These are phyloP conservation scores for Barbus barbus DNA, from an alignment of 2,113 vertebrate species.

Conservation along the genomic window DNA sequence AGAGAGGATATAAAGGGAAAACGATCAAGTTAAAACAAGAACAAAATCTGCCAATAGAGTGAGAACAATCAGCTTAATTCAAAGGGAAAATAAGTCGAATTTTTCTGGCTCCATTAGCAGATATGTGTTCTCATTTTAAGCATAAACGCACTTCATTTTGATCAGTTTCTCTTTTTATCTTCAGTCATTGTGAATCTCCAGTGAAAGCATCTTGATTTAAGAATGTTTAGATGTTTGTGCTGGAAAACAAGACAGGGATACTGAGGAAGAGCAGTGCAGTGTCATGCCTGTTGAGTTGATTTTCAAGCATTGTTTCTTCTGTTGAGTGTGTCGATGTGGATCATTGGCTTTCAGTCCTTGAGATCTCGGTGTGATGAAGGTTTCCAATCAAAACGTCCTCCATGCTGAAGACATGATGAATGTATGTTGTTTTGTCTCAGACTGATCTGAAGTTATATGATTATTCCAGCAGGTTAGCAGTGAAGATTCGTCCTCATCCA, in stretches of 20 bases:
- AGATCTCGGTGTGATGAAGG: neutral
- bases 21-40: neutral
- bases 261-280: neutral
- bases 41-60: neutral
- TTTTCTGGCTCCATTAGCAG: neutral
- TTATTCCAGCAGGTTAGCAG: slow-evolving; percentile 58
- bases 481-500: slow-evolving; percentile 60
- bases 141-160: neutral
- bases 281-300: too few relatives aligned
- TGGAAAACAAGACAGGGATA: neutral
- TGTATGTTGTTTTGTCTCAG: neutral
- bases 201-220: neutral
- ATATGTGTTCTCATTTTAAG: neutral
- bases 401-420: too few relatives aligned
- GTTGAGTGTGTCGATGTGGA: neutral
- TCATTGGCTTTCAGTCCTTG: too few relatives aligned
- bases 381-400: too few relatives aligned
- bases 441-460: neutral
- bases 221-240: neutral
- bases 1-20: neutral
- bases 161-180: too few relatives aligned
- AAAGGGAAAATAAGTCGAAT: neutral
- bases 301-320: too few relatives aligned
- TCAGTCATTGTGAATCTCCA: neutral
- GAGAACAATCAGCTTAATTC: neutral